These are phyloP conservation scores for Dendrolimus houi DNA, from an alignment of 2,888 invertebrate genomes.

Conservation along the genomic window DNA sequence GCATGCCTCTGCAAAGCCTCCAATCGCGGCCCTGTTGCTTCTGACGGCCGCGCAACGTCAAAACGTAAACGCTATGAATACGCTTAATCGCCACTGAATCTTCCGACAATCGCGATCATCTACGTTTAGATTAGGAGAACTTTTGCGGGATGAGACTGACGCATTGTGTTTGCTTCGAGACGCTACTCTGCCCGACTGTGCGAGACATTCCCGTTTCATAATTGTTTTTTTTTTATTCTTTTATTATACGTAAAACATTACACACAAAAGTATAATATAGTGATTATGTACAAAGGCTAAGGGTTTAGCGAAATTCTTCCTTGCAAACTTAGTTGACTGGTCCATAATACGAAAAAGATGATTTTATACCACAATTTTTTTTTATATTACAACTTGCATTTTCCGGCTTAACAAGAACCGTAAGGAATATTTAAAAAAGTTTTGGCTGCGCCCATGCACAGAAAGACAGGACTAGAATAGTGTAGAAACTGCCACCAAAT, in stretches of 20 bases:
- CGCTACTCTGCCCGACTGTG: conserved; percentile 23
- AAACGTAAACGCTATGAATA: conserved; percentile 69
- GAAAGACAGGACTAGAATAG: too few relatives aligned
- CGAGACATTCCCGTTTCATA: conserved; percentile 21
- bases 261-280: too few relatives aligned
- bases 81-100: conserved; percentile 61
- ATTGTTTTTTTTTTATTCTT: conserved; percentile 2
- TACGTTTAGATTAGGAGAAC: conserved; percentile 51
- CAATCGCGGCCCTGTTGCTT: conserved; percentile 72
- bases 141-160: conserved; percentile 34
- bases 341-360: not conserved
- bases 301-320: not conserved
- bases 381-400: too few relatives aligned
- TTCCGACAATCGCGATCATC: conserved; percentile 56
- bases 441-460: too few relatives aligned
- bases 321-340: not conserved
- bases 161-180: conserved; percentile 30
- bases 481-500: too few relatives aligned
- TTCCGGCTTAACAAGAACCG: too few relatives aligned
- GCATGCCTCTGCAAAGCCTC: conserved; percentile 49
- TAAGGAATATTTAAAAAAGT: too few relatives aligned
- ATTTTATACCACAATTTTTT: too few relatives aligned
- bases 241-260: not conserved
- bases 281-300: too few relatives aligned
- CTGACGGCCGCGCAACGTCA: conserved; percentile 60